These are phyloP conservation scores for Lynx canadensis DNA, from an alignment of 2,113 vertebrate genomes.

Conservation along the genomic window DNA sequence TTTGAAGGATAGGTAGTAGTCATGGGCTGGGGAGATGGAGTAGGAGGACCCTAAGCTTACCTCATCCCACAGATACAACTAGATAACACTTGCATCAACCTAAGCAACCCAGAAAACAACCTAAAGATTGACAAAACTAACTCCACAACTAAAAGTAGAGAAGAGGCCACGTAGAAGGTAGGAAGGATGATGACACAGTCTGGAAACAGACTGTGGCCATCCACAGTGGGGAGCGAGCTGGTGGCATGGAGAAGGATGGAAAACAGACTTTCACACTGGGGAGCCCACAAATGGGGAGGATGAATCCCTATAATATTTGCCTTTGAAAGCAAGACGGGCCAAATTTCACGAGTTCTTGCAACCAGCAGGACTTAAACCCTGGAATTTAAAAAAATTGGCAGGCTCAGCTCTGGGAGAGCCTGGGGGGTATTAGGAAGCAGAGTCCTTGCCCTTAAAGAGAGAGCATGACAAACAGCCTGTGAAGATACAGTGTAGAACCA, in stretches of 20 bases:
- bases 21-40: not conserved
- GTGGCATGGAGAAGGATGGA: not conserved
- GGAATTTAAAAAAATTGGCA: not conserved
- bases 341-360: not conserved
- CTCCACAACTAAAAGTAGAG: not conserved
- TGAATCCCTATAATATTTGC: not conserved
- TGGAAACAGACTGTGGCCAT: not conserved
- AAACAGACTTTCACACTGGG: not conserved
- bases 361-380: not conserved
- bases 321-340: not conserved
- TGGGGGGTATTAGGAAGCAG: not conserved
- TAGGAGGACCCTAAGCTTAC: not conserved
- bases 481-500: not conserved
- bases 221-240: not conserved
- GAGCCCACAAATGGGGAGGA: not conserved
- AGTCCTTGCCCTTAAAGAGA: not conserved
- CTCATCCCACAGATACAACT: not conserved
- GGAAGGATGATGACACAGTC: not conserved
- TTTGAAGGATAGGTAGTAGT: not conserved
- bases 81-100: not conserved
- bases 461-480: not conserved
- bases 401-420: not conserved
- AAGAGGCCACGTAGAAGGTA: not conserved
- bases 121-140: not conserved
- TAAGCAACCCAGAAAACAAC: not conserved